Base-by-base conservation (phyloP, 1,140 invertebrate species). In the Drosophila pallidifrons region DNA sequence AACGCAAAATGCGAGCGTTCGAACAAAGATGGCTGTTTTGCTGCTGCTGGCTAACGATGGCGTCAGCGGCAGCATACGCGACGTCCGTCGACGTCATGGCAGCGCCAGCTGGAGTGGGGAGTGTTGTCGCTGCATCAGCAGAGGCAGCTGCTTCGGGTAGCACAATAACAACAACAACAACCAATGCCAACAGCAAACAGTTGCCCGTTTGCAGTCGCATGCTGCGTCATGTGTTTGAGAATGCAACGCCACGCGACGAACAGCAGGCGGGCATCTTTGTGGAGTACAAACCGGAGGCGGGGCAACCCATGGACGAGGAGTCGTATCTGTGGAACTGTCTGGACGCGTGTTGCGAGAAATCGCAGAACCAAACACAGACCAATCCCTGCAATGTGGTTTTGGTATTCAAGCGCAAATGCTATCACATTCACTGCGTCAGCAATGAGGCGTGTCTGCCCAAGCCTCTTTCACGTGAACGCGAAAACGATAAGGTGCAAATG, bases 381-480 rank as follows among this genome's bases (percentile, higher is more conserved):
- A 71, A 52, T 25, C 25, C 71, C 1, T 98, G 97, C 90, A 96
- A 98, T 92, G 95, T 97, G 71, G 96, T 96, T 3, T 95, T 98
- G 81, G 95, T 96, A 88, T 95, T 95, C 66, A 95, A 97, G 77
- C 92, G 93, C 15, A 95, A 95, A 55, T 98, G 97, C 91, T 98
- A 95, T 87, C 96, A 96, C 93, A 94, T 97, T 8, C 94, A 95
- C 64, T 97, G 96, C 93, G 93, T 93, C 25, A 95, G 93, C 83
- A 95, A 96, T 91, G 94, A 96, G 82, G 89, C 95, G 46, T 97
- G 96, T 82, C 71, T 95, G 75, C 96, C 96, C 61, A 92, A 96
- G 15, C 93, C 95, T 59, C 92, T 94, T 41, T 83, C 93, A 10
- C 94, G 94, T 65, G 93, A 93, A 72, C 92, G 68, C 1, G 69